Evolutionary conservation across 2,797 vertebrate genomes (phyloP).

Genomic region (Sebastes cheni): DNA sequence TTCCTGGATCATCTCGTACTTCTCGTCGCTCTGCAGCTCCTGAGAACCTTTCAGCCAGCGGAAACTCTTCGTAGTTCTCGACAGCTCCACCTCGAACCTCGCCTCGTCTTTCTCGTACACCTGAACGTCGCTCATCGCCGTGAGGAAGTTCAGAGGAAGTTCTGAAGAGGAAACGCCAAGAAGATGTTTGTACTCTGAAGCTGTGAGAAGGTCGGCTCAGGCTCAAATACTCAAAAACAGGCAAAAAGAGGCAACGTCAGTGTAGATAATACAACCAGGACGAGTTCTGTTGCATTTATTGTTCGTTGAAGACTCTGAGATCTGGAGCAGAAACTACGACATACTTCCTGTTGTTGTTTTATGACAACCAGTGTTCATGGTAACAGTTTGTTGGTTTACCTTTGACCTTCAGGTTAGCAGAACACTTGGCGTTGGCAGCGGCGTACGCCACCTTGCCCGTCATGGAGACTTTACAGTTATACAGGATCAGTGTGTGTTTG

Average conservation of each 20-base stretch:
- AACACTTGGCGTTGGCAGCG: constrained; percentile 93
- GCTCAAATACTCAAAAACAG: background rate
- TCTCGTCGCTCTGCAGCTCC: constrained; percentile 88
- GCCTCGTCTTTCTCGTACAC: constrained; percentile 98
- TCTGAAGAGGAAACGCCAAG: constrained; percentile 76
- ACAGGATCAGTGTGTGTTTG: constrained; percentile 92
- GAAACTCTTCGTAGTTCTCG: constrained; percentile 89
- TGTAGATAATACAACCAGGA: background rate
- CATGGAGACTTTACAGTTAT: constrained; percentile 93
- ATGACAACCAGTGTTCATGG: background rate
- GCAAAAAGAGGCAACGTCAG: background rate
- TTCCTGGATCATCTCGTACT: constrained; percentile 86
- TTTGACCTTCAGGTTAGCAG: constrained; percentile 98
- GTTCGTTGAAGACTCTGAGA: background rate
- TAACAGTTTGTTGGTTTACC: constrained; percentile 75
- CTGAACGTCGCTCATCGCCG: constrained; percentile 89
- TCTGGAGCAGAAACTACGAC: too few relatives aligned
- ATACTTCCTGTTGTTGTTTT: background rate
- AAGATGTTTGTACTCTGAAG: background rate
- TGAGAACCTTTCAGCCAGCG: constrained; percentile 96
- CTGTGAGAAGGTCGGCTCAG: too few relatives aligned
- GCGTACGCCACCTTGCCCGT: constrained; percentile 92
- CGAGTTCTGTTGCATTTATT: too few relatives aligned
- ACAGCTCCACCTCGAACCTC: constrained; percentile 93
- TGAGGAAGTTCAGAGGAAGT: constrained; percentile 93